phyloP scores from a whole-genome alignment of 2,113 vertebrate species.

The Macrotis lagotis region DNA sequence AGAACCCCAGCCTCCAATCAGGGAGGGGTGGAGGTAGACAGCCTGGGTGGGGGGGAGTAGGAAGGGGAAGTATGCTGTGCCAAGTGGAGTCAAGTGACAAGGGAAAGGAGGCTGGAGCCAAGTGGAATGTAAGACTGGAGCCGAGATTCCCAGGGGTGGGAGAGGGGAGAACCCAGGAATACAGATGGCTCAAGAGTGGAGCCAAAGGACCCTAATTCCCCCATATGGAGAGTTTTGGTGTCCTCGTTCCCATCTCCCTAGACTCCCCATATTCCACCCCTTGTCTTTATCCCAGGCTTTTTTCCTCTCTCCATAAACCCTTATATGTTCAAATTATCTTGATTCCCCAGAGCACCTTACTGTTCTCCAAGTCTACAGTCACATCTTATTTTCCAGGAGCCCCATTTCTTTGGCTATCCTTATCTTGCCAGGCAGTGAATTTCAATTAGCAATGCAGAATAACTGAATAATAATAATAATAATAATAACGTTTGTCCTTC shows the following conservation, averaged over 20 bases:
- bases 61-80: constrained; percentile 52
- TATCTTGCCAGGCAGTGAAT: not conserved
- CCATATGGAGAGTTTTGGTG: not conserved
- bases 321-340: not conserved
- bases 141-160: constrained; percentile 65
- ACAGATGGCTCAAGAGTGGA: not conserved
- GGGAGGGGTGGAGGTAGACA: not conserved
- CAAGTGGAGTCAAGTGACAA: constrained; percentile 72
- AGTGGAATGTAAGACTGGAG: constrained; percentile 66
- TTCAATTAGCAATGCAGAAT: not conserved
- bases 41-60: constrained; percentile 17
- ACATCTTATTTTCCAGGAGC: not conserved
- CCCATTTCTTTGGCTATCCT: not conserved
- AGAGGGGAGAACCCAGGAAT: constrained; percentile 64
- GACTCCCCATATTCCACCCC: not conserved
- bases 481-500: too few species aligned
- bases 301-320: not conserved
- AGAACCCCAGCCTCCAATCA: constrained; percentile 27
- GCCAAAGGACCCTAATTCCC: not conserved
- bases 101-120: constrained; percentile 62
- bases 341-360: not conserved
- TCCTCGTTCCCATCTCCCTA: not conserved
- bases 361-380: not conserved
- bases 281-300: not conserved
- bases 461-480: too few species aligned